These are phyloP conservation scores for Hippopotamyrus pictus DNA, from an alignment of 2,797 vertebrate genomes.

Conservation along the genomic window DNA sequence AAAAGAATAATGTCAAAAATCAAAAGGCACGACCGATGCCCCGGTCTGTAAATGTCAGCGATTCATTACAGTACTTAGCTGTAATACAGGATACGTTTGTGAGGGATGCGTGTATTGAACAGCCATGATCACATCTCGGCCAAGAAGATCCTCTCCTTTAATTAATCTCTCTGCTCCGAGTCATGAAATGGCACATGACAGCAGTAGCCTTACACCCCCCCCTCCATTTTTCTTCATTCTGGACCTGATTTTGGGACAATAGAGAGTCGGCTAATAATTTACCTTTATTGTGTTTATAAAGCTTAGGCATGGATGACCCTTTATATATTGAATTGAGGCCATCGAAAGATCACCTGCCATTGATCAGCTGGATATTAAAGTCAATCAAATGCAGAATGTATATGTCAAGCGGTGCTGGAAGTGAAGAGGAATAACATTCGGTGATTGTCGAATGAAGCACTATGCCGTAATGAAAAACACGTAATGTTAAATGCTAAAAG, in stretches of 20 bases:
- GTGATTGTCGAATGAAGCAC: neutral
- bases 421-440: constrained; percentile 68
- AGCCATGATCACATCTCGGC: constrained; percentile 66
- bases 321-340: constrained; percentile 87
- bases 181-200: constrained; percentile 74
- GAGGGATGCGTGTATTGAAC: constrained; percentile 61
- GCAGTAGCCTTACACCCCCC: constrained; percentile 53
- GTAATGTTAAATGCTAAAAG: neutral
- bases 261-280: constrained; percentile 69
- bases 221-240: constrained; percentile 78
- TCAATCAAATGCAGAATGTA: constrained; percentile 90
- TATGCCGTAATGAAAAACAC: neutral
- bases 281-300: constrained; percentile 87
- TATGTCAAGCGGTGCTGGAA: constrained; percentile 87
- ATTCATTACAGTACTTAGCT: constrained; percentile 59
- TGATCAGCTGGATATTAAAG: constrained; percentile 98
- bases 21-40: constrained; percentile 34
- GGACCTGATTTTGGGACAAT: constrained; percentile 65
- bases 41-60: constrained; percentile 55
- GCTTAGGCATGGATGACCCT: constrained; percentile 73
- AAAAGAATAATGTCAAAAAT: constrained; percentile 38
- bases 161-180: constrained; percentile 68
- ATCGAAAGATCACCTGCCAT: constrained; percentile 98
- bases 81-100: constrained; percentile 46
- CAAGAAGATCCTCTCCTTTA: constrained; percentile 61